Evolutionary conservation across 2,113 vertebrate genomes (phyloP).

Genomic region (Pica pica): DNA sequence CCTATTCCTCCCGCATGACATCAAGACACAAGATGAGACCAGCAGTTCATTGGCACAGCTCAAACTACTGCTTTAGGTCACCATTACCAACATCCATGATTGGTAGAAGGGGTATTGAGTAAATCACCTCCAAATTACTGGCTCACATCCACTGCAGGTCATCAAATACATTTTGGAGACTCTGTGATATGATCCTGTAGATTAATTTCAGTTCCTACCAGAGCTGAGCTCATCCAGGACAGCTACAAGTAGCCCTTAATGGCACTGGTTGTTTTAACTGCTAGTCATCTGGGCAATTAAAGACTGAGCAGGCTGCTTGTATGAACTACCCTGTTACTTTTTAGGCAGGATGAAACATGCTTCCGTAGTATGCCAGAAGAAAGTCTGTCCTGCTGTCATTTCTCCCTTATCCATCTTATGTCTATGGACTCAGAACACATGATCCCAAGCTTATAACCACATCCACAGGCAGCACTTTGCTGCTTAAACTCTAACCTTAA

Average conservation of each 20-base stretch:
- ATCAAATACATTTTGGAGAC: background rate
- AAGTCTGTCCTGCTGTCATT: background rate
- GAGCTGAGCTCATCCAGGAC: background rate
- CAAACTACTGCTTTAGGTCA: background rate
- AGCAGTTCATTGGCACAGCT: background rate
- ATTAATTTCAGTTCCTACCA: background rate
- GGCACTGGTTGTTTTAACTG: background rate
- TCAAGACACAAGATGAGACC: background rate
- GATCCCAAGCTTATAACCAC: background rate
- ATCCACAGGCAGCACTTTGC: background rate
- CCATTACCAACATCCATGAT: background rate
- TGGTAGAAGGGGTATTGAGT: background rate
- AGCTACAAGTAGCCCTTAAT: background rate
- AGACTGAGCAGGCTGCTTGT: background rate
- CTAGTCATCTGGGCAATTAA: background rate
- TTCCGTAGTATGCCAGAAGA: background rate
- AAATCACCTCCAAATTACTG: background rate
- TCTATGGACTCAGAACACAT: background rate
- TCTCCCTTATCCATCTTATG: background rate
- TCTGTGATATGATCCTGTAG: background rate
- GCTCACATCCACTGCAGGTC: background rate
- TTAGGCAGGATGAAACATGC: background rate
- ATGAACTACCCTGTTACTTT: background rate
- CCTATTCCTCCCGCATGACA: background rate
- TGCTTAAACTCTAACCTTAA: background rate